Evolutionary conservation across 2,888 invertebrate species (phyloP).

Genomic region (Capitulum mitella): DNA sequence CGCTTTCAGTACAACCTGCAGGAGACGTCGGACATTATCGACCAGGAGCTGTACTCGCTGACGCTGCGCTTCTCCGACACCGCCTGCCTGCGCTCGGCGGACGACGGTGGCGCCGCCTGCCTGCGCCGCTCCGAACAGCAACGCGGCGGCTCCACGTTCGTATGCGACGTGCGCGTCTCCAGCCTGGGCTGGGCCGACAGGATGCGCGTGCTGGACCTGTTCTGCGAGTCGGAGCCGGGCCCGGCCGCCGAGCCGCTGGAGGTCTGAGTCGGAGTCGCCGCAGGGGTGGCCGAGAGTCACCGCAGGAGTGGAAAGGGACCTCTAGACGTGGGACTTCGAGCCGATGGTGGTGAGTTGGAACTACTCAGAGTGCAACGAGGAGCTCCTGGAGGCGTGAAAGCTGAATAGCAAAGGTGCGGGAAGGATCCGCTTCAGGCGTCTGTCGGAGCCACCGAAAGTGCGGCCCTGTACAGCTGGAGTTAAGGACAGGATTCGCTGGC

Average conservation of each 20-base stretch:
- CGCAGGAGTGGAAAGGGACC: too few species aligned
- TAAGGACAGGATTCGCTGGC: too few species aligned
- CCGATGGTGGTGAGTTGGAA: too few species aligned
- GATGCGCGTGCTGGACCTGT: constrained; percentile 19
- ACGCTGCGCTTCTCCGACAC: neutral
- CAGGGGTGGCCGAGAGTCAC: too few species aligned
- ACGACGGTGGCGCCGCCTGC: neutral
- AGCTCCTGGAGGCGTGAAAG: too few species aligned
- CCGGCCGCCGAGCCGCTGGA: neutral
- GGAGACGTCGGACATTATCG: neutral
- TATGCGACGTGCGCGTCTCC: constrained; percentile 12
- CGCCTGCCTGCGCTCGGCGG: neutral
- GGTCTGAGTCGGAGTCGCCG: neutral
- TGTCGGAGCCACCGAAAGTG: too few species aligned
- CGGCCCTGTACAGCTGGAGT: too few species aligned
- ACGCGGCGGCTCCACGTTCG: neutral
- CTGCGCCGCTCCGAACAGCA: too few species aligned
- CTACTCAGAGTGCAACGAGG: too few species aligned
- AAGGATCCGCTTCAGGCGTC: too few species aligned
- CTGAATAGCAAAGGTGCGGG: too few species aligned
- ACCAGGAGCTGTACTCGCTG: constrained; percentile 21
- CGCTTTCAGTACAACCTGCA: neutral
- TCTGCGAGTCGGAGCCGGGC: neutral
- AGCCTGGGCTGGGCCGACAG: constrained; percentile 7
- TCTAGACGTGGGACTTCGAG: too few species aligned